Base-by-base conservation (phyloP, 1,140 invertebrate species). In the Drosophila baimaii region DNA sequence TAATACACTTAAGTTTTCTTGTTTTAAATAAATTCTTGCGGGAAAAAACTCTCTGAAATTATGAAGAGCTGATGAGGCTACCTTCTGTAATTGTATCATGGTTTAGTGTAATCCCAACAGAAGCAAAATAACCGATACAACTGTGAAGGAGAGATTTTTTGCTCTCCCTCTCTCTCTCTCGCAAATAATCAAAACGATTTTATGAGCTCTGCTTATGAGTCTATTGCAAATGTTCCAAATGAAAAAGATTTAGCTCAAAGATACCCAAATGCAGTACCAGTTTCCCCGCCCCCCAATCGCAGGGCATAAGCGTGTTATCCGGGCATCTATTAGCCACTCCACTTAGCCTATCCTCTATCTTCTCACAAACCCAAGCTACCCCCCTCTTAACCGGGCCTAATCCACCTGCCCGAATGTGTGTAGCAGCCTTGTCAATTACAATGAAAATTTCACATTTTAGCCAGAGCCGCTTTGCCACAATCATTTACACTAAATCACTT, bases 401-500 rank as follows among this genome's bases (percentile, higher is more conserved):
- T 56, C 61, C 65, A 68, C 66, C 66, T 70, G 66, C 65, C 64
- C n/a, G n/a, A 70, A 70, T 27, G 21, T 39, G 41, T 21, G 23
- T 5, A 39, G 29, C 41, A 66, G 44, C 19, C 64, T 52, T 64
- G 66, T 64, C 65, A 52, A 72, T 47, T 65, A 74, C 41, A 62
- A 49, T 82, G 43, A 58, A 59, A 44, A 76, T 76, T 61, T 70
- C 66, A 41, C 51, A 62, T 54, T 68, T 70, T 49, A 43, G 13
- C 51, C 43, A 46, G 13, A 25, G 19, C 54, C 43, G 27, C 68
- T 73, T 82, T 79, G 83, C 79, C 82, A 88, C 82, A 86, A 86
- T 86, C 82, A 88, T 86, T 86, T 86, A 86, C 82, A 86, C 82
- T 86, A 86, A 86, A 88, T 86, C 82, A 86, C 82, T 86, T 85